Base-by-base conservation (phyloP, 2,888 invertebrate species). In the Melitaea athalia region DNA sequence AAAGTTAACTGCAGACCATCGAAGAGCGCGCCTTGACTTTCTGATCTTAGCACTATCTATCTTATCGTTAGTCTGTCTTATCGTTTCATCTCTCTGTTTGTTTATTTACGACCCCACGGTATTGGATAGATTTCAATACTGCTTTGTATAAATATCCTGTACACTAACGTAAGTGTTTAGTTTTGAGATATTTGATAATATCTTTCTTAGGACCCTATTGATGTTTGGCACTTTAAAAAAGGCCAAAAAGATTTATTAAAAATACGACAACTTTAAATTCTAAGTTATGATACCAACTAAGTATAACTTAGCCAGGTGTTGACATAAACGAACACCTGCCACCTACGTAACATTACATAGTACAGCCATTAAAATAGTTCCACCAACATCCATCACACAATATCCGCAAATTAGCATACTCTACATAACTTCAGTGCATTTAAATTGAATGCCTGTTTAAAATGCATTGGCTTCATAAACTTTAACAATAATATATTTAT, bases 331-430 rank as follows among this genome's bases (percentile, higher is more conserved):
- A 63, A 66, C 66, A 69, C 69, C 69, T 69, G 65, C 65, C 33
- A 31, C n/a, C 12, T 62, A 52, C 53, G 24, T 63, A 50, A 66
- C 59, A 52, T 52, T 43, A 55, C 53, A 63, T 61, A 62, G 47
- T 60, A 62, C 17, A 52, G 59, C 45, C 53, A 69, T 66, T 69
- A 69, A 66, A 69, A 69, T 67, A 33, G 42, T 67, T 61, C 17
- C 11, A n/a, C 31, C 59, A 43, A 52, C 59, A 69, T 66, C 59
- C 33, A 55, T 55, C 53, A 57, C 61, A 60, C 66, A 63, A 63
- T 63, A 63, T 60, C 31, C 45, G 60, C 45, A 60, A 53, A 66
- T 66, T 53, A 66, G 33, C 60, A 66, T 66, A 45, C 52, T 45
- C 31, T 45, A 60, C 45, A 52, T 65, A 45, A 60, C 53, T 24